Evolutionary conservation across 2,113 vertebrate species (phyloP).

Genomic region (Tauraco erythrolophus): DNA sequence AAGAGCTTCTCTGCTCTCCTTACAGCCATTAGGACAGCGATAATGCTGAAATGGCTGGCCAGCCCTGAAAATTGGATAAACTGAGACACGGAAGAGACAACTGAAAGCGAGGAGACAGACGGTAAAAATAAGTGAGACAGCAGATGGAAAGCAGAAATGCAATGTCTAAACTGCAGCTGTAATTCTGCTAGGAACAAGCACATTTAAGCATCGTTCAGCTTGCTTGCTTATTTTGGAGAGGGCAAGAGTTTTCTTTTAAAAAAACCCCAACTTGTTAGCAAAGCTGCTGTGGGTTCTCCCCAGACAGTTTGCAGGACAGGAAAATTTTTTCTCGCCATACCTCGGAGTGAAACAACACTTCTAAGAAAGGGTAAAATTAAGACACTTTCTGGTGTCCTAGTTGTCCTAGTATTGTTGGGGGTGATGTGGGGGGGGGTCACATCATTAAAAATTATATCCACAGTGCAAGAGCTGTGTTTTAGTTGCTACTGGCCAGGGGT

Average conservation of each 20-base stretch:
- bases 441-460: not conserved
- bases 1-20: not conserved
- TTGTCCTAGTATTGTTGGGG: not conserved
- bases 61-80: conserved; percentile 39
- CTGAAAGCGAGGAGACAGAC: conserved; percentile 39
- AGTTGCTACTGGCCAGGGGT: not conserved
- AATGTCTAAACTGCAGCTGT: conserved; percentile 25
- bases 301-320: not conserved
- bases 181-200: conserved; percentile 1
- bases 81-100: conserved; percentile 39
- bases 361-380: not conserved
- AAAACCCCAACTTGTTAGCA: not conserved
- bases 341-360: not conserved
- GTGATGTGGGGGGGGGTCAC: not conserved
- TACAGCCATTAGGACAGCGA: not conserved
- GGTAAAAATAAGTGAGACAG: conserved; percentile 40
- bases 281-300: not conserved
- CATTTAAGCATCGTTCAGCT: not conserved
- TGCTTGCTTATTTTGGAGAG: not conserved
- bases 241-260: not conserved
- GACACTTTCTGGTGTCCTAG: not conserved
- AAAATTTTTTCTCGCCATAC: not conserved
- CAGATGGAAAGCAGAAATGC: conserved; percentile 48
- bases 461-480: not conserved
- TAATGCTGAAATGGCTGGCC: conserved; percentile 27